These are phyloP conservation scores for Tamias sibiricus DNA, from an alignment of 2,113 vertebrate species.

Conservation along the genomic window DNA sequence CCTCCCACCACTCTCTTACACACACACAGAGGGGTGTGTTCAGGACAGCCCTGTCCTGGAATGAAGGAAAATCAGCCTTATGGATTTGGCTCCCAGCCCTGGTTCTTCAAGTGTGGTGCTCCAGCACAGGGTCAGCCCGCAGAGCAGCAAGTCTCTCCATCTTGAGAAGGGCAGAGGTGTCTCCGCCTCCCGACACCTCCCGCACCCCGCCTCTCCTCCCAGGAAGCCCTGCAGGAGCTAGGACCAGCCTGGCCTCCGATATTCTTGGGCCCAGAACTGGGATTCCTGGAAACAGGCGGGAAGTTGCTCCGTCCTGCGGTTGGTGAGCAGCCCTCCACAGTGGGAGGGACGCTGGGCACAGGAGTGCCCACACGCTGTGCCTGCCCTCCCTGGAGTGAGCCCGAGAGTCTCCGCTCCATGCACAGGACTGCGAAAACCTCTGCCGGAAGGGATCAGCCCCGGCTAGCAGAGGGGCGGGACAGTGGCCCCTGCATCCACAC, in stretches of 20 bases:
- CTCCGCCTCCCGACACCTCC: neutral
- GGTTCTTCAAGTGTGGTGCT: accelerated
- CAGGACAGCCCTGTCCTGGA: too few relatives aligned
- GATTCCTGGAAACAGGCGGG: too few relatives aligned
- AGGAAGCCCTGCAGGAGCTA: neutral
- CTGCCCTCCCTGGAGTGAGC: accelerated
- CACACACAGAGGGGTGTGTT: accelerated
- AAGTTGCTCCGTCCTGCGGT: neutral
- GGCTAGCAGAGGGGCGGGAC: accelerated
- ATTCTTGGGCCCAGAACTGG: accelerated
- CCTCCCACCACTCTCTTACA: too few relatives aligned
- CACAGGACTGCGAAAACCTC: accelerated
- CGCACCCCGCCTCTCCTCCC: neutral
- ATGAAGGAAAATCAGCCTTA: neutral
- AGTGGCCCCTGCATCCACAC: neutral
- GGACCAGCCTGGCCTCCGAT: accelerated
- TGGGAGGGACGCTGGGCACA: neutral
- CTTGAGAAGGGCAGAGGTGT: neutral
- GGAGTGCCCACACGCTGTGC: accelerated
- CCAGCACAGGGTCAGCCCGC: too few relatives aligned
- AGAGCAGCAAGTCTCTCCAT: neutral
- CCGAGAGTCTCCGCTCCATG: neutral
- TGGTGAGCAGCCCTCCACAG: accelerated
- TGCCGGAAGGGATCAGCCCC: neutral
- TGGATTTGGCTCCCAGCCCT: too few relatives aligned